phyloP scores from a whole-genome alignment of 2,797 vertebrate species.

The Taenioides sp. region DNA sequence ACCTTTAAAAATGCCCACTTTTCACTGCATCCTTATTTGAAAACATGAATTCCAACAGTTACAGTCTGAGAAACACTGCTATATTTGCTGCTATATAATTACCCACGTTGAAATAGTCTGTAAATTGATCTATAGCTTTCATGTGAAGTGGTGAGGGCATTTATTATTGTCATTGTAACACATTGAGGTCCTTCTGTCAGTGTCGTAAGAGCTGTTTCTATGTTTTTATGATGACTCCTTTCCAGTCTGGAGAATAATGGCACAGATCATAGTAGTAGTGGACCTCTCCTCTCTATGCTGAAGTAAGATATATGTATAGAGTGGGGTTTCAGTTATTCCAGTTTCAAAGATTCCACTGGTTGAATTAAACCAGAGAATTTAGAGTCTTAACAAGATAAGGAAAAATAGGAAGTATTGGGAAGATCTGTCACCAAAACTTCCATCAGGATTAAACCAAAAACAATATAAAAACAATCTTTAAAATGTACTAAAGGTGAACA shows the following conservation, averaged over 20 bases:
- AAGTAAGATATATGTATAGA: conserved; percentile 23
- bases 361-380: conserved; percentile 29
- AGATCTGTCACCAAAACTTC: conserved; percentile 4
- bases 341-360: conserved; percentile 24
- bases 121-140: not conserved
- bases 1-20: not conserved
- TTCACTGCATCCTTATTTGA: not conserved
- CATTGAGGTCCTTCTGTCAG: not conserved
- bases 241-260: not conserved
- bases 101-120: not conserved
- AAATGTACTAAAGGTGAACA: not conserved
- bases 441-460: not conserved
- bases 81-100: not conserved
- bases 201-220: conserved; percentile 11
- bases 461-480: not conserved
- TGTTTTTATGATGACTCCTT: conserved; percentile 10
- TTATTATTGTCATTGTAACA: not conserved
- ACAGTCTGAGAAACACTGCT: not conserved
- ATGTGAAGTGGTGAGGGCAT: not conserved
- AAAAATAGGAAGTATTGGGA: not conserved
- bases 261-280: conserved; percentile 4
- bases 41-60: not conserved
- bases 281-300: not conserved
- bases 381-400: not conserved
- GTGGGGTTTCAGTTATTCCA: conserved; percentile 1